Evolutionary conservation across 2,888 invertebrate species (phyloP).

Genomic region (Tricholauxania praeusta): DNA sequence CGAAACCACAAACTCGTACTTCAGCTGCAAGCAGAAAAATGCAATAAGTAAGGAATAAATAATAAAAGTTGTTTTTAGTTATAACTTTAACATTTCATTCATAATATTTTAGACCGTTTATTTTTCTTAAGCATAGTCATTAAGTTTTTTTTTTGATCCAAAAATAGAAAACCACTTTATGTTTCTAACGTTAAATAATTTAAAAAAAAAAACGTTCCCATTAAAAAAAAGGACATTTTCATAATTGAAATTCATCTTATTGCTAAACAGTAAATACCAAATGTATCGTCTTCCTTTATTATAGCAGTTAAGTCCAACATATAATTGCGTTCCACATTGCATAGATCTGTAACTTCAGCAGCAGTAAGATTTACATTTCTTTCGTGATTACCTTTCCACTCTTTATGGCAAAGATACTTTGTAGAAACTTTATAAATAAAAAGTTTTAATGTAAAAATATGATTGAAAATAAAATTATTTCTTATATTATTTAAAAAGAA

Average conservation of each 20-base stretch:
- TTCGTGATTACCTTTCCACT: constrained; percentile 53
- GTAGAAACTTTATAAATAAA: constrained; percentile 65
- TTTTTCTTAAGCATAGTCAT: too few relatives aligned
- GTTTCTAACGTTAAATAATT: too few relatives aligned
- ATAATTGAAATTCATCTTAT: neutral
- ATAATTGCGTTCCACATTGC: constrained; percentile 54
- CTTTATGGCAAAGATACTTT: constrained; percentile 65
- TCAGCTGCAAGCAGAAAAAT: constrained; percentile 74
- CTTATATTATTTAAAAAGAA: too few relatives aligned
- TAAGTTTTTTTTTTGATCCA: too few relatives aligned
- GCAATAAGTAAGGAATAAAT: neutral
- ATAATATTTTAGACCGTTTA: too few relatives aligned
- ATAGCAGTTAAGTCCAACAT: constrained; percentile 87
- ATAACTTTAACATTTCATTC: too few relatives aligned
- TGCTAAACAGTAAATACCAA: constrained; percentile 71
- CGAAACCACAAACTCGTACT: constrained; percentile 87
- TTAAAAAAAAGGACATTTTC: too few relatives aligned
- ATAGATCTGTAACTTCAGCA: constrained; percentile 36
- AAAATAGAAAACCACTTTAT: too few relatives aligned
- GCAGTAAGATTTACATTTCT: constrained; percentile 28
- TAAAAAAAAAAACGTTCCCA: neutral
- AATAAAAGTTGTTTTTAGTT: too few relatives aligned
- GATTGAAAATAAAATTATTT: too few relatives aligned
- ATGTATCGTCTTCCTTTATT: constrained; percentile 78
- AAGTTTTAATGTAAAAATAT: too few relatives aligned